Conservation (phyloP, 37 sponge, comb jelly and placozoan species). For the Aplysina aerophoba region DNA sequence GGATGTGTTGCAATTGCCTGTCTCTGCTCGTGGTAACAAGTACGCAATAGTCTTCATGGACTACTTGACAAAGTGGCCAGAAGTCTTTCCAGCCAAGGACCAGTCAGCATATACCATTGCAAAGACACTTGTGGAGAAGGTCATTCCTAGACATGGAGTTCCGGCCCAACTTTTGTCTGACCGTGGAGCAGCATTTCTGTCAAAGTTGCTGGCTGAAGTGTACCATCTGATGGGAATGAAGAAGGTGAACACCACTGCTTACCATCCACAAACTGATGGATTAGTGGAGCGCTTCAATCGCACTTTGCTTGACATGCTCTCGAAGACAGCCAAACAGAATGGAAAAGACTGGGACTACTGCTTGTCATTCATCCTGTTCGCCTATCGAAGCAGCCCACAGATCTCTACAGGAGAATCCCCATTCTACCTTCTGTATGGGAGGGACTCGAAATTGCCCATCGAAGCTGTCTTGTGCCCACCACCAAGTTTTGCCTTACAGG, state of each 20-base stretch:
- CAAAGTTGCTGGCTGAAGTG: slow-evolving; percentile 17
- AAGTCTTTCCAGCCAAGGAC: slow-evolving; percentile 41
- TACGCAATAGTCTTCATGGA: slow-evolving; percentile 66
- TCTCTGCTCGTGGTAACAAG: background rate
- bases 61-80: slow-evolving; percentile 53
- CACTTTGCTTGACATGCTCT: slow-evolving; percentile 44
- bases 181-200: slow-evolving; percentile 38
- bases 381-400: slow-evolving; percentile 35
- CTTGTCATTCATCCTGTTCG: slow-evolving; percentile 41
- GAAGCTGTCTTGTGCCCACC: background rate
- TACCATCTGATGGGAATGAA: background rate
- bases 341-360: slow-evolving; percentile 51
- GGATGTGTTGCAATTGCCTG: slow-evolving; percentile 28
- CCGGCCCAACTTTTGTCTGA: slow-evolving; percentile 39
- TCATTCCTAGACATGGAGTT: slow-evolving; percentile 46
- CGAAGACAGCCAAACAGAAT: slow-evolving; percentile 21
- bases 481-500: too few species aligned
- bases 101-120: slow-evolving; percentile 48
- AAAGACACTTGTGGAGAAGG: slow-evolving; percentile 33
- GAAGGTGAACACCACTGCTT: slow-evolving; percentile 47
- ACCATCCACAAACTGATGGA: slow-evolving; percentile 70
- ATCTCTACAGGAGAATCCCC: slow-evolving; percentile 37
- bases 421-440: slow-evolving; percentile 47
- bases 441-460: slow-evolving; percentile 35
- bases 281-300: slow-evolving; percentile 51